Conservation (phyloP, 1,140 invertebrate genomes). For the Lethrus apterus region DNA sequence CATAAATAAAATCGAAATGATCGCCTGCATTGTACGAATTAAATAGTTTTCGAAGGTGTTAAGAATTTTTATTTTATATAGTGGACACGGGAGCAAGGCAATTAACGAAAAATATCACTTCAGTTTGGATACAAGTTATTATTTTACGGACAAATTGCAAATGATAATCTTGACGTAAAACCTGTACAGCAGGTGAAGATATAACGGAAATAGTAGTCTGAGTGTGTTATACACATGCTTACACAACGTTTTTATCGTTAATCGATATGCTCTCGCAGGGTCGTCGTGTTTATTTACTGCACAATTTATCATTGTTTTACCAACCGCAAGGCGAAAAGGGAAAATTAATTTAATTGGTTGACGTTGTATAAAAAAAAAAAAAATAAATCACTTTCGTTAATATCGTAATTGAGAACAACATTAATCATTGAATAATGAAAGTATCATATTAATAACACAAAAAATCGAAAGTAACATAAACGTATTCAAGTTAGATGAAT, state of each 20-base stretch:
- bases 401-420: too few species aligned
- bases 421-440: too few species aligned
- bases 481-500: too few species aligned
- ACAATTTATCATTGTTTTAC: conserved; percentile 4
- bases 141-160: conserved; percentile 5
- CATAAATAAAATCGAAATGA: conserved; percentile 16
- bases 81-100: conserved; percentile 3
- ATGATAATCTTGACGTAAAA: conserved; percentile 6
- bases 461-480: too few species aligned
- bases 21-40: conserved; percentile 8
- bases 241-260: conserved; percentile 7
- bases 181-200: conserved; percentile 8
- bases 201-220: conserved; percentile 10
- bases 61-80: conserved; percentile 13
- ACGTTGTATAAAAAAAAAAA: not conserved
- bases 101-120: conserved; percentile 14
- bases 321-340: too few species aligned
- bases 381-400: too few species aligned
- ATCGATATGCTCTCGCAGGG: not conserved
- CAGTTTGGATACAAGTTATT: conserved; percentile 10
- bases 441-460: too few species aligned
- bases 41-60: conserved; percentile 12
- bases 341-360: not conserved
- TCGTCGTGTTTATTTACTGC: not conserved
- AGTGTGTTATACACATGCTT: conserved; percentile 8